Base-by-base conservation (phyloP, 2,113 vertebrate species). In the Spheniscus mendiculus region DNA sequence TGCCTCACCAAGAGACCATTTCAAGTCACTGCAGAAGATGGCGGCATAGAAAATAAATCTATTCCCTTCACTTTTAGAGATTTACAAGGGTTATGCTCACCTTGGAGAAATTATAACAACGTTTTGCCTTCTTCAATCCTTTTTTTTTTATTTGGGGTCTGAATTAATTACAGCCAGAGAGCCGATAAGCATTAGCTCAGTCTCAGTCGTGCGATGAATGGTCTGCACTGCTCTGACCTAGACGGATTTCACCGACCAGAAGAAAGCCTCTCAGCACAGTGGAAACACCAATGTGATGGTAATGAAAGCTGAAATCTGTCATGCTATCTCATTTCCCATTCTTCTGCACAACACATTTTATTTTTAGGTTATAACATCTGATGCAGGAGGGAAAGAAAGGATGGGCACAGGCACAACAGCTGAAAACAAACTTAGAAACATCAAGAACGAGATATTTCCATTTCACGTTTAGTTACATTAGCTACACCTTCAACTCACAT, bases 271-370 rank as follows among this genome's bases (percentile, higher is more conserved):
- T 45, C 36, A 40, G 32, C 70, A 59, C 59, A 42, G 32, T 7
- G 15, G 29, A 25, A 72, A 49, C 23, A 29, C 49, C 9, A 1
- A 12, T 7, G 8, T 1, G 0, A 66, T 1, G 2, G 30, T 18
- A 82, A 9, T 3, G 8, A 53, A 58, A 52, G 29, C 38, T 25
- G 65, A 13, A 69, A 55, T 50, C 29, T 16, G n/a, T 5, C 2
- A 0, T 13, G 32, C 53, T 59, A 8, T 11, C 59, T 53, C 5
- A 0, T 67, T 55, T 66, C 86, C 80, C 45, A 36, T 29, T 84
- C 38, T 72, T 55, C 34, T 23, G 23, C 78, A 59, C 26, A 85
- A 27, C 13, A 55, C 3, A 1, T 18, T 66, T 84, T n/a, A 84
- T 74, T 88, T 89, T 94, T 81, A 94, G 44, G 72, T 59, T 36